phyloP scores from a whole-genome alignment of 2,113 vertebrate genomes.

The Sceloporus tristichus region DNA sequence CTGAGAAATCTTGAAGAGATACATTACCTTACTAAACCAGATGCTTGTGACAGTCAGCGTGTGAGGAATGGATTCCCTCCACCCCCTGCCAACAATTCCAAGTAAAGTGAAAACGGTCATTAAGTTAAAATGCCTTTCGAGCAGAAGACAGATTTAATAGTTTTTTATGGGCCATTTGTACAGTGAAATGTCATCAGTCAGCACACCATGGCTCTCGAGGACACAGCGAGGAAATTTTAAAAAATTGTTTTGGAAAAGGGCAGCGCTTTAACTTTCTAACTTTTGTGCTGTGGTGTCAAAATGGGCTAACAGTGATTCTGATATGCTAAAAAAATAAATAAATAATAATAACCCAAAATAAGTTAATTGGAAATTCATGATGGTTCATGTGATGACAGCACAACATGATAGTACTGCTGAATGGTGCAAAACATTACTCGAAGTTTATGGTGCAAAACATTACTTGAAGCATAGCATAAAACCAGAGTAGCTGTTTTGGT shows the following conservation, averaged over 20 bases:
- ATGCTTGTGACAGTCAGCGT: constrained; percentile 28
- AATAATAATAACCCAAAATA: neutral
- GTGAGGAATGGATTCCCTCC: constrained; percentile 58
- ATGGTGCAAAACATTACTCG: neutral
- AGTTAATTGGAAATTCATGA: neutral
- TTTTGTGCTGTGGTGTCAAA: neutral
- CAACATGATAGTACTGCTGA: neutral
- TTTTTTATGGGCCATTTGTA: constrained; percentile 63
- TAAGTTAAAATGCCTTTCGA: constrained; percentile 59
- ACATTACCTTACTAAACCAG: neutral
- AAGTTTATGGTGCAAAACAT: neutral
- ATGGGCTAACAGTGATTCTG: neutral
- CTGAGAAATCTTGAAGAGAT: neutral
- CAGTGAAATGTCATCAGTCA: constrained; percentile 60
- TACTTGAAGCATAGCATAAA: neutral
- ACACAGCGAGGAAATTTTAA: neutral
- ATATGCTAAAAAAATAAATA: neutral
- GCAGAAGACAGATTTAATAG: constrained; percentile 61
- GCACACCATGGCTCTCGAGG: constrained; percentile 28
- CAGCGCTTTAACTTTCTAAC: neutral
- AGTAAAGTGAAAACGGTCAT: constrained; percentile 62
- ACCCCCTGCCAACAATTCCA: constrained; percentile 21
- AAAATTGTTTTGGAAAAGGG: constrained; percentile 24
- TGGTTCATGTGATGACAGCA: neutral
- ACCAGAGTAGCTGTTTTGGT: neutral